Base-by-base conservation (phyloP, 2,888 invertebrate species). In the Alcis repandata region DNA sequence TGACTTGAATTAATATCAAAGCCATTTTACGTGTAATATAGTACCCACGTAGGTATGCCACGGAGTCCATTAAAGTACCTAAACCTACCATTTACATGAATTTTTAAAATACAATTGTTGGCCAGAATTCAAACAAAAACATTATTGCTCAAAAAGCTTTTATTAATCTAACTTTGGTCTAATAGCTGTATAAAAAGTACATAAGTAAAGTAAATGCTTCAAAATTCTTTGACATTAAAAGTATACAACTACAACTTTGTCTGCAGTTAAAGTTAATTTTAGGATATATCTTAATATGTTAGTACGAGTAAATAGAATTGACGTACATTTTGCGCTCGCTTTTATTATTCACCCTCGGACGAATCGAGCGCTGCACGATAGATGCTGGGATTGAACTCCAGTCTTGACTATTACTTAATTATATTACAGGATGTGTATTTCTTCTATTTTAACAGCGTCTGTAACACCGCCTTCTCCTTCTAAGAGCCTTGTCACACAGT, bases 391-490 rank as follows among this genome's bases (percentile, higher is more conserved):
- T 22, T 46, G 22, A 27, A 46, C n/a, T 3, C 17, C 41, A 41
- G 41, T 8, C 8, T 10, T 41, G 22, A 8, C 22, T 46, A 46
- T 22, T 17, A 33, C 17, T 11, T 49, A 33, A 4, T 49, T 15
- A 48, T 15, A 22, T 15, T 22, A 22, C 20, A 46, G 11, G 6
- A 13, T 1, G 20, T 4, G 13, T 22, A 11, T 19, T n/a, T 53
- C 2, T 22, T n/a, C 6, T 40, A 19, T 19, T 6, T 43, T 54
- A 68, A 56, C 90, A 91, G n/a, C 75, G 75, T 15, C 92, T 85
- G 68, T 79, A 86, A 85, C 96, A 96, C 68, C 94, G 92, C 49
- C 95, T 92, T 65, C 94, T 94, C 68, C 95, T 94, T n/a, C 88
- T 78, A 63, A 96, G 83, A 63, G 94, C 93, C 67, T 86, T 89